Base-by-base conservation (phyloP, 2,888 invertebrate species). In the Mimumesa dahlbomi region DNA sequence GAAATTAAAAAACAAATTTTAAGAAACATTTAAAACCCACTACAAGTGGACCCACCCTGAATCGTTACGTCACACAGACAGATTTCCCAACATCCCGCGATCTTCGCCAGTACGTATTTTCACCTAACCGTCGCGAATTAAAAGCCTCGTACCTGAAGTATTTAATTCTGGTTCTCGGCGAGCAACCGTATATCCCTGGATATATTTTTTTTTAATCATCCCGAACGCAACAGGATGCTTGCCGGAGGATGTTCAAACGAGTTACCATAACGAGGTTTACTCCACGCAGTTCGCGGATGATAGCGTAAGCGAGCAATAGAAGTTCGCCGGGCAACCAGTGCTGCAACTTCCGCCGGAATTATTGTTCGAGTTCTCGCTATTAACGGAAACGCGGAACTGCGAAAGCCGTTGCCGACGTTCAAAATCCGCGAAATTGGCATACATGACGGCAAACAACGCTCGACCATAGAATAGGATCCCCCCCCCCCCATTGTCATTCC, bases 341-440 rank as follows among this genome's bases (percentile, higher is more conserved):
- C 19, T 18, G 38, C 66, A 40, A 56, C 50, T 67, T 67, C 43
- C 57, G 53, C 43, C 9, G 34, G 43, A 73, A 76, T 75, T 75
- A 75, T 75, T 58, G 61, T 62, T 25, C 42, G 62, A 63, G 62
- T 67, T 56, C 61, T 40, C 52, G 38, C 73, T 73, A 62, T 76
- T 76, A 76, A 67, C 73, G 54, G 77, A 56, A 52, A 63, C 21
- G 69, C 59, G 48, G 40, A 48, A 59, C 62, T 59, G 43, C 58
- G 63, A 56, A 75, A 25, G 25, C 7, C 25, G n/a, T 25, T 7
- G 25, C 7, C 25, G 25, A 25, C 25, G 7, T 25, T 25, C 11
- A 61, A 76, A 75, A 75, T 62, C 57, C 61, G 53, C 57, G 53
- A 76, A 76, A 75, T 36, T 66, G 66, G 66, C 42, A 34, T 67